phyloP scores from a whole-genome alignment of 2,113 vertebrate species.

The Leiothrix lutea region DNA sequence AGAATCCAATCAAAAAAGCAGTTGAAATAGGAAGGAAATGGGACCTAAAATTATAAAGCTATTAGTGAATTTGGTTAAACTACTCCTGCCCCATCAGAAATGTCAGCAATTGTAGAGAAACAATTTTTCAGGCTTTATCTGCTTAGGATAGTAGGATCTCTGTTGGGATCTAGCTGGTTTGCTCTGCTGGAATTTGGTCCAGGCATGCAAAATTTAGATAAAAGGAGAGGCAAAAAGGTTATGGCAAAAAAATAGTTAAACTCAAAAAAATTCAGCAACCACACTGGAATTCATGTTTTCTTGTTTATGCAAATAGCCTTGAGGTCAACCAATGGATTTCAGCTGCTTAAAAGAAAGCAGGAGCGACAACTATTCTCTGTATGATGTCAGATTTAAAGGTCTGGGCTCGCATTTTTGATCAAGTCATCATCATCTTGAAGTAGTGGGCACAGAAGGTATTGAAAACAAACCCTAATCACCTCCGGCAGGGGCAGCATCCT shows the following conservation, averaged over 20 bases:
- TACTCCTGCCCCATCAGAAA: not conserved
- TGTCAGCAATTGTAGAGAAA: not conserved
- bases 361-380: not conserved
- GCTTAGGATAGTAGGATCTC: not conserved
- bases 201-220: not conserved
- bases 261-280: not conserved
- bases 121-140: not conserved
- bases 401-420: not conserved
- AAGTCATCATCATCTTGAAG: not conserved
- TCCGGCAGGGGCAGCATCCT: not conserved
- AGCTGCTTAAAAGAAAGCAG: not conserved
- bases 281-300: not conserved
- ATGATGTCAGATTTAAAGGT: not conserved
- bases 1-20: not conserved
- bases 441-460: accelerated
- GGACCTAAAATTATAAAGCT: not conserved
- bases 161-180: not conserved
- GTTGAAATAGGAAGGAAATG: not conserved
- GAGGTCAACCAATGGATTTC: not conserved
- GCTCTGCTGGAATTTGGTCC: no score
- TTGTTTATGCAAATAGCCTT: not conserved
- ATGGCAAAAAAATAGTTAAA: not conserved
- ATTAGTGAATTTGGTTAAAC: not conserved
- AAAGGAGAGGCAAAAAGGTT: not conserved
- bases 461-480: not conserved